phyloP scores from a whole-genome alignment of 2,888 invertebrate species.

The Drosophila neotestacea region DNA sequence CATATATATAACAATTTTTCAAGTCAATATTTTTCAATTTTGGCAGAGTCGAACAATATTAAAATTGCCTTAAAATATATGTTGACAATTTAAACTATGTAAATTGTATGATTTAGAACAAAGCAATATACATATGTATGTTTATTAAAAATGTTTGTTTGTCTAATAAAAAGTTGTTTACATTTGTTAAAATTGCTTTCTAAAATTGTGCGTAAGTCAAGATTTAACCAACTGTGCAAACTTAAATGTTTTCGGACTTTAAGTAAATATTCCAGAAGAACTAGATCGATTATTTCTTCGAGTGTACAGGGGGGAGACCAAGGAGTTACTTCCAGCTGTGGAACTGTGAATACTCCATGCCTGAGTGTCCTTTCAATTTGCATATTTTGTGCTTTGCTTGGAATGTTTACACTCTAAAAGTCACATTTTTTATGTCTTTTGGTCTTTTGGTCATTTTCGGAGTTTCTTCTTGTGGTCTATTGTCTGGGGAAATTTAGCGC shows the following conservation, averaged over 20 bases:
- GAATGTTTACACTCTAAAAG: slow-evolving; percentile 50
- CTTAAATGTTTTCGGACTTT: neutral
- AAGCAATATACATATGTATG: too few species aligned
- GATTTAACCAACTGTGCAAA: neutral
- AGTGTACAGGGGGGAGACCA: slow-evolving; percentile 5
- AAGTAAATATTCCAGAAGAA: neutral
- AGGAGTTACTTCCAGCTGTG: slow-evolving; percentile 7
- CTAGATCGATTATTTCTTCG: neutral
- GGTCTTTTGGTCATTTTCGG: slow-evolving; percentile 46
- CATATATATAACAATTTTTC: too few species aligned
- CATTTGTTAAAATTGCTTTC: neutral
- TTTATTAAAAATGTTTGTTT: too few species aligned
- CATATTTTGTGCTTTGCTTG: slow-evolving; percentile 61
- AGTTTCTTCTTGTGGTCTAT: slow-evolving; percentile 57
- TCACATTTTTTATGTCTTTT: slow-evolving; percentile 54
- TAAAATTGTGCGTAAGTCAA: neutral
- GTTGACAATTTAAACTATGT: too few species aligned
- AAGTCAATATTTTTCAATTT: too few species aligned
- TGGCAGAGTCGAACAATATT: too few species aligned
- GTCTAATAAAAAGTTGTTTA: neutral
- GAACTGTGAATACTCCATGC: slow-evolving; percentile 4
- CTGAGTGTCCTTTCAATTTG: slow-evolving; percentile 76
- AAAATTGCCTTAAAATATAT: too few species aligned
- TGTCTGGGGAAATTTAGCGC: slow-evolving; percentile 75
- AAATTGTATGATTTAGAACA: too few species aligned